Base-by-base conservation (phyloP, 2,888 invertebrate genomes). In the Drosophila cracens region DNA sequence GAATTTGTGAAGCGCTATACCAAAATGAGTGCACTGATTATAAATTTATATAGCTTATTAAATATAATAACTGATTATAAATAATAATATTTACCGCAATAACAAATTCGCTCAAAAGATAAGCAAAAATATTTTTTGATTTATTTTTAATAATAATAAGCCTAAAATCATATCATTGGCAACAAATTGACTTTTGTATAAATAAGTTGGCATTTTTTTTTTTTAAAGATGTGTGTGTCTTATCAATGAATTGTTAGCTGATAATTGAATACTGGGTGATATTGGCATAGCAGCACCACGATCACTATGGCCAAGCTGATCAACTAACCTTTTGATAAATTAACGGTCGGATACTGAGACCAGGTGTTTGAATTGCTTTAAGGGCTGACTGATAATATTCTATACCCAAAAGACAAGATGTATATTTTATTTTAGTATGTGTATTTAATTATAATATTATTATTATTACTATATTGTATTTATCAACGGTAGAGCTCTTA, bases 141-240 rank as follows among this genome's bases (percentile, higher is more conserved):
- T 43, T 57, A 43, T 31, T 57, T 25, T 38, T 16, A 31, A 40
- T 43, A 40, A 21, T 40, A 57, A 57, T 40, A 29, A n/a, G 56
- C 21, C 40, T 57, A 21, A 62, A 27, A 54, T 51, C 33, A 34
- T 43, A 27, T 16, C 57, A 57, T 43, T 57, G 40, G 31, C 31
- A 57, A 21, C 40, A 43, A 57, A 57, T 57, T 43, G 43, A 40
- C 31, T 57, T 21, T 13, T 16, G 25, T 10, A 33, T 25, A 33
- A 51, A 21, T 33, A 52, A n/a, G 52, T 33, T 21, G n/a, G n/a
- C 27, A 21, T 31, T 43, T 57, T 43, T 57, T 43, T 57, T 43
- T 16, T 31, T 57, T 31, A 16, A 11, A 57, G 40, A 2, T 57
- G 29, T 13, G 2, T 31, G 57, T 5, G 31, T 21, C 29, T 57